Base-by-base conservation (phyloP, 1,140 invertebrate genomes). In the Batillaria attramentaria region DNA sequence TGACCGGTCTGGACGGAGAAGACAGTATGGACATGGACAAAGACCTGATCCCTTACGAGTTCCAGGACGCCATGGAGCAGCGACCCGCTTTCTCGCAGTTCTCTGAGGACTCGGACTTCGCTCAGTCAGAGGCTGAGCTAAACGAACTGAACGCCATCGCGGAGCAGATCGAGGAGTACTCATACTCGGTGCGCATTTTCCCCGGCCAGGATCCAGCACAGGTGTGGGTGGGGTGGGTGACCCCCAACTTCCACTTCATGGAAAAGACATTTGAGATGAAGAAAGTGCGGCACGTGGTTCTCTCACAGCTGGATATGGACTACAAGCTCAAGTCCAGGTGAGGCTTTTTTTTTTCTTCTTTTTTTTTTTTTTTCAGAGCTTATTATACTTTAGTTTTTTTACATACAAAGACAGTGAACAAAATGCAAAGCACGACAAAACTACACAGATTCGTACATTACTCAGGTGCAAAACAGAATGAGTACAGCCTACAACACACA, bases 151-250 rank as follows among this genome's bases (percentile, higher is more conserved):
- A 89, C 80, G 87, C 88, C 2, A 84, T 89, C 68, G 85, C 99
- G 46, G 97, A 97, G 88, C 91, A 98, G 13, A 97, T 99, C 87
- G 98, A 99, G 89, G 98, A 99, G 91, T 99, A 99, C 91, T 99
- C 98, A 91, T 99, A 98, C 87, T 97, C 97, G 28, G 92, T 95
- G 18, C 90, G 97, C 72, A 96, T 99, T 72, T 99, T 93, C 83
- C 97, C 97, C 54, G 97, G 97, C 72, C 98, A 99, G 92, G 98
- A 99, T 91, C 98, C 98, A 0, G 95, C 96, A 0, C 97, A 99
- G 50, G 85, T 88, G 72, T 99, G 97, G 90, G 95, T 99, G 4
- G 99, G 99, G n/a, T 99, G 98, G 99, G 97, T 99, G 18, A 99
- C 98, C 0, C 97, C 98, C 0, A 97, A 98, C 86, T 99, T 98